These are phyloP conservation scores for Hoplodrina blanda DNA, from an alignment of 2,888 invertebrate genomes.

Conservation along the genomic window DNA sequence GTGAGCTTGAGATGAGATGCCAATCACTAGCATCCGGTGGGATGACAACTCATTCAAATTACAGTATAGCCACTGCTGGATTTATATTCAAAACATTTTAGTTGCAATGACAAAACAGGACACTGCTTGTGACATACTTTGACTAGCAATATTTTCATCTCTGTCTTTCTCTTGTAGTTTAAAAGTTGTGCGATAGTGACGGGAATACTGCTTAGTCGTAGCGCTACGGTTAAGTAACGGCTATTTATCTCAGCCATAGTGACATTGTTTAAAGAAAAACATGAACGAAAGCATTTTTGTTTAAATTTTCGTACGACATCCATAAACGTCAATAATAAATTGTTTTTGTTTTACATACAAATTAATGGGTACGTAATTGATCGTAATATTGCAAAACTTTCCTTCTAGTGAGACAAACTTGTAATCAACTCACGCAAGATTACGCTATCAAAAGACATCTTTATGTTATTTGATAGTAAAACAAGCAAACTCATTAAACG, in stretches of 20 bases:
- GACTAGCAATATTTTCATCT: neutral
- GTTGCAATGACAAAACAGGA: neutral
- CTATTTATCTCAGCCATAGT: neutral
- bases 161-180: neutral
- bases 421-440: conserved; percentile 14
- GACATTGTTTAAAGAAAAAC: conserved; percentile 12
- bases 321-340: neutral
- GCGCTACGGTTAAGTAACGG: neutral
- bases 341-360: neutral
- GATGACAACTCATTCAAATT: no score
- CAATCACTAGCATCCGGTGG: no score
- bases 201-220: neutral
- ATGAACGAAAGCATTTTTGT: conserved; percentile 22
- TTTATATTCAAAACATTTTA: neutral
- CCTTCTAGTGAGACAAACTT: conserved; percentile 25
- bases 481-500: conserved; percentile 21
- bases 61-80: neutral
- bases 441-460: conserved; percentile 39
- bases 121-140: neutral
- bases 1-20: no score
- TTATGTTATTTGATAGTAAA: conserved; percentile 35
- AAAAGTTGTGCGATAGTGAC: neutral
- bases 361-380: neutral
- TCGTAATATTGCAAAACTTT: conserved; percentile 30
- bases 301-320: neutral